A percentile compares a stretch with the other conserved stretches of the same genome.
These are phyloP conservation scores for Mus minutoides DNA, from an alignment of 2,797 vertebrate genomes.

Conservation along the genomic window DNA sequence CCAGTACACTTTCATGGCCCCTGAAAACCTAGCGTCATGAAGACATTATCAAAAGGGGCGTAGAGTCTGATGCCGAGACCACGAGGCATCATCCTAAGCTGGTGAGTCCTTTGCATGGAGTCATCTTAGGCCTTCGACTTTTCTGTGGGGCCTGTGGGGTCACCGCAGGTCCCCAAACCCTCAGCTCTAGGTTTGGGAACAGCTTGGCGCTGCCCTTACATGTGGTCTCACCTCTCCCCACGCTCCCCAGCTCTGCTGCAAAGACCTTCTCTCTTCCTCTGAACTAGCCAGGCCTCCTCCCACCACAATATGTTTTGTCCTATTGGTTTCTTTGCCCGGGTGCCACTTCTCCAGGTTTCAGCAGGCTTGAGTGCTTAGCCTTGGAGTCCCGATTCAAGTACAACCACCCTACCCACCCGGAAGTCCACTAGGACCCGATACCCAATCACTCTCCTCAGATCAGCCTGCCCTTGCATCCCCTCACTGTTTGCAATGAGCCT, in stretches of 20 bases:
- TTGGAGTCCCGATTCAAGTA: background rate
- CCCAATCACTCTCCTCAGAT: background rate
- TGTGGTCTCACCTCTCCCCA: background rate
- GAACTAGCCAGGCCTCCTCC: background rate
- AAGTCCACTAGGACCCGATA: background rate
- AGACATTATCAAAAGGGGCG: background rate
- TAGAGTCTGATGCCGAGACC: background rate
- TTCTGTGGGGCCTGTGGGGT: background rate
- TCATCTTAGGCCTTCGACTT: background rate
- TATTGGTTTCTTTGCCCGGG: background rate
- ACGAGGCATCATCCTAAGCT: background rate
- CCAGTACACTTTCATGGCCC: background rate
- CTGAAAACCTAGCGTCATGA: background rate
- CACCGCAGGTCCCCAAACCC: background rate
- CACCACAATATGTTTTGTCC: background rate
- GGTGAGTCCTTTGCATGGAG: background rate
- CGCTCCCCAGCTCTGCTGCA: background rate
- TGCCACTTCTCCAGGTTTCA: background rate
- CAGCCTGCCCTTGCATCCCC: background rate
- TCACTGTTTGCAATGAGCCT: background rate
- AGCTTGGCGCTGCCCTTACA: background rate
- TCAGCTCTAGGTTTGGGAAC: fast-evolving
- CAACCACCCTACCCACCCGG: background rate
- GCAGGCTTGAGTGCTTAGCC: background rate
- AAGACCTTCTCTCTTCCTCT: background rate